Conservation (phyloP, 2,113 vertebrate species). For the Argyrosomus japonicus region DNA sequence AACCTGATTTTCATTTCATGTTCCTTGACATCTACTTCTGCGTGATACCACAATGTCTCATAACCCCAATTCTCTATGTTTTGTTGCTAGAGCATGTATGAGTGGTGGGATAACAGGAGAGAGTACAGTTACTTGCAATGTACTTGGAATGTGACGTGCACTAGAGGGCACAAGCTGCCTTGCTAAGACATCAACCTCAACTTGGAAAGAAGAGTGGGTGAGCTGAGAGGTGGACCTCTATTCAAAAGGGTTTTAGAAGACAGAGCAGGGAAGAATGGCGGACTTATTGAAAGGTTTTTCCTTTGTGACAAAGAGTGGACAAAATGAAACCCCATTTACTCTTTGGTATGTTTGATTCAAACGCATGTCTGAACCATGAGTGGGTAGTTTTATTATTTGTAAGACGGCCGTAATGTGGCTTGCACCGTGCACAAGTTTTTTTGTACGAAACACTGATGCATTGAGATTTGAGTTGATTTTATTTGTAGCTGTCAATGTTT, state of each 20-base stretch:
- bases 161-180: conserved; percentile 82
- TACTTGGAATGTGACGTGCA: conserved; percentile 57
- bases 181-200: conserved; percentile 48
- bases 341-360: conserved; percentile 14
- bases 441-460: conserved; percentile 1
- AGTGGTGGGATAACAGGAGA: background rate
- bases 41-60: background rate
- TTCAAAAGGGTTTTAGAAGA: conserved; percentile 13
- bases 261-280: conserved; percentile 2
- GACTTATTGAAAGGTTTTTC: conserved; percentile 13
- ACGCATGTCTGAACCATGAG: background rate
- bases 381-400: background rate
- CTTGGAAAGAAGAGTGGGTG: conserved; percentile 30
- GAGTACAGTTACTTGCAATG: conserved; percentile 5
- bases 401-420: background rate
- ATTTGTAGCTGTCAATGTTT: conserved; percentile 32
- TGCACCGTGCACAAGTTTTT: background rate
- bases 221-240: conserved; percentile 10
- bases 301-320: conserved; percentile 12
- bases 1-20: conserved; percentile 4
- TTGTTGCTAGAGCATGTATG: background rate
- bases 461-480: conserved; percentile 9
- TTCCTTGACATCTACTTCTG: background rate
- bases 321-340: conserved; percentile 25
- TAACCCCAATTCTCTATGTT: background rate